Base-by-base conservation (phyloP, 2,113 vertebrate genomes). In the Dicaeum eximium region DNA sequence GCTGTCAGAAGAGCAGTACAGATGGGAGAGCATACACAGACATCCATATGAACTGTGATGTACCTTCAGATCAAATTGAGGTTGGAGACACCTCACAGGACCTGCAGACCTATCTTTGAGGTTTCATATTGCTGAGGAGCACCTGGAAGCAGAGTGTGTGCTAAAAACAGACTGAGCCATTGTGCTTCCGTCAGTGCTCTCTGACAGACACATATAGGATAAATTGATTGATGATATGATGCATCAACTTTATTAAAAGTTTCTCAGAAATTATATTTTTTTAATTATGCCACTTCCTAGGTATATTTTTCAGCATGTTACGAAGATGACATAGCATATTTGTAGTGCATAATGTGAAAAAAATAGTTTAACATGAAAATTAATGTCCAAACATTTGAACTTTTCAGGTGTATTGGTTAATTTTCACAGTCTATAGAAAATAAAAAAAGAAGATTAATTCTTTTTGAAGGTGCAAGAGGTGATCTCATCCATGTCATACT, bases 331-430 rank as follows among this genome's bases (percentile, higher is more conserved):
- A 44, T 84, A 42, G 37, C 69, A 71, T 84, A 65, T 91, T 91
- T 75, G 60, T 86, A 60, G 38, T 74, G 69, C 40, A 65, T 87
- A 91, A 90, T 86, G 65, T 67, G 77, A 74, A 91, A 94, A 77
- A 85, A 79, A 88, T 61, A 0, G 0, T 86, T 92, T 82, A 84
- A 95, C 88, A 73, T 93, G 88, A 77, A 88, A 96, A 90, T 94
- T 92, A 84, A 74, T 91, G 87, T 74, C 58, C 93, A 95, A 95
- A 96, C 91, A 91, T 95, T 96, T 96, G 89, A 97, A 96, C 93
- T 97, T 96, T 96, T 67, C 27, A 56, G 72, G 74, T 96, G 24
- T 47, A 24, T 37, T 96, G 48, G 84, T 95, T 94, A 77, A 95
- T 94, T 90, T 95, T 95, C 50, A 86, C 1, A 9, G 69, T 88